These are phyloP conservation scores for Zingel zingel DNA, from an alignment of 2,113 vertebrate species.

Conservation along the genomic window DNA sequence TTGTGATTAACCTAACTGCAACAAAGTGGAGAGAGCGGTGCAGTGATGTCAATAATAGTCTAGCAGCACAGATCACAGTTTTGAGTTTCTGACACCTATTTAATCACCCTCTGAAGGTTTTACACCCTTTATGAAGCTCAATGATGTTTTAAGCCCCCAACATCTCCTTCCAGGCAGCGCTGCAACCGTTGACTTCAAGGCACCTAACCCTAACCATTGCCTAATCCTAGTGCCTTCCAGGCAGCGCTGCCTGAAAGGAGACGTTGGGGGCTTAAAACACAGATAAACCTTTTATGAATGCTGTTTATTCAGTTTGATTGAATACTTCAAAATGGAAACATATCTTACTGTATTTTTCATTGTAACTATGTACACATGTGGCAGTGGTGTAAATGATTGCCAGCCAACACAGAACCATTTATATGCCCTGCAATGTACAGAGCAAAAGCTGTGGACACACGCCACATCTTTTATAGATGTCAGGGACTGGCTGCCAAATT, in stretches of 20 bases:
- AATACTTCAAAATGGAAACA: constrained; percentile 1
- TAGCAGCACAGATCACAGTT: background rate
- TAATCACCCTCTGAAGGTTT: background rate
- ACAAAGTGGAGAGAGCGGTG: background rate
- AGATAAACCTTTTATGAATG: background rate
- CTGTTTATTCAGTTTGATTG: background rate
- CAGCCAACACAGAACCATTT: constrained; percentile 44
- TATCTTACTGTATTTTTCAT: background rate
- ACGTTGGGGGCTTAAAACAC: too few relatives aligned
- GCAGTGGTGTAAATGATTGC: constrained; percentile 16
- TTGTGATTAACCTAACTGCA: background rate
- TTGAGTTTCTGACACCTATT: background rate
- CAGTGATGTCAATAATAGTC: background rate
- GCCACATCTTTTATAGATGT: constrained; percentile 63
- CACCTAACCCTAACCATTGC: too few relatives aligned
- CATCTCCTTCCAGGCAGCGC: too few relatives aligned
- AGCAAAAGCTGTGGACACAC: constrained; percentile 45
- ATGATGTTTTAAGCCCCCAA: too few relatives aligned
- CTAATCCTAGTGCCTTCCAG: too few relatives aligned
- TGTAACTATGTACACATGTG: constrained; percentile 15
- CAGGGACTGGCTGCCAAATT: constrained; percentile 52
- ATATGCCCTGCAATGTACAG: constrained; percentile 25
- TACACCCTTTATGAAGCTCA: background rate
- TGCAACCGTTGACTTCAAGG: too few relatives aligned
- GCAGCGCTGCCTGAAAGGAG: too few relatives aligned